phyloP scores from a whole-genome alignment of 2,797 vertebrate species.

The Cossypha dichroa region DNA sequence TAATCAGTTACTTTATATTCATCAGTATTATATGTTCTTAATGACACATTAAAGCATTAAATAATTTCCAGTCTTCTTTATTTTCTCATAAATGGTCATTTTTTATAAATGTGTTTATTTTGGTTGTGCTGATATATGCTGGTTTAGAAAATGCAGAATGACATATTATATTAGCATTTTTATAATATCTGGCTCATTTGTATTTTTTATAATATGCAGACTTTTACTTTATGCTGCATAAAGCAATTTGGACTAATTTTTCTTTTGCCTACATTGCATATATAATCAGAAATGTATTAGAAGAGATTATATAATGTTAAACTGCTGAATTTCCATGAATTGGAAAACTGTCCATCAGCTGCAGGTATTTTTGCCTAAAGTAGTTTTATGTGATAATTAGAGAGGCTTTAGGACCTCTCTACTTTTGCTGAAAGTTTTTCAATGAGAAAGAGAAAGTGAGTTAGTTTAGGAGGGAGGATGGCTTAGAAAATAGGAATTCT shows the following conservation, averaged over 20 bases:
- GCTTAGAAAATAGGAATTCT: not conserved
- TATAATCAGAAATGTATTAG: not conserved
- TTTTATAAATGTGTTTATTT: conserved; percentile 43
- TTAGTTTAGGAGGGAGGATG: not conserved
- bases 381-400: not conserved
- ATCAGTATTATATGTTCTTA: conserved; percentile 65
- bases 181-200: not conserved
- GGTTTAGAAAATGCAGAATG: conserved; percentile 15
- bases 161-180: not conserved
- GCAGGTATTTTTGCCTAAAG: not conserved
- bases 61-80: conserved; percentile 24
- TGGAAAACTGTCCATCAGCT: not conserved
- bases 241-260: not conserved
- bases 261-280: not conserved
- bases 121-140: not conserved
- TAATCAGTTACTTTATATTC: conserved; percentile 54
- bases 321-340: not conserved
- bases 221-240: not conserved
- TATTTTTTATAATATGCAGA: not conserved
- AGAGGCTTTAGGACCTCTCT: not conserved
- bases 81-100: conserved; percentile 52
- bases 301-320: not conserved
- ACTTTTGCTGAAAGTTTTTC: not conserved
- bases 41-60: conserved; percentile 37
- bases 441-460: not conserved